These are phyloP conservation scores for Pan paniscus DNA, from an alignment of 2,113 vertebrate species.

Conservation along the genomic window DNA sequence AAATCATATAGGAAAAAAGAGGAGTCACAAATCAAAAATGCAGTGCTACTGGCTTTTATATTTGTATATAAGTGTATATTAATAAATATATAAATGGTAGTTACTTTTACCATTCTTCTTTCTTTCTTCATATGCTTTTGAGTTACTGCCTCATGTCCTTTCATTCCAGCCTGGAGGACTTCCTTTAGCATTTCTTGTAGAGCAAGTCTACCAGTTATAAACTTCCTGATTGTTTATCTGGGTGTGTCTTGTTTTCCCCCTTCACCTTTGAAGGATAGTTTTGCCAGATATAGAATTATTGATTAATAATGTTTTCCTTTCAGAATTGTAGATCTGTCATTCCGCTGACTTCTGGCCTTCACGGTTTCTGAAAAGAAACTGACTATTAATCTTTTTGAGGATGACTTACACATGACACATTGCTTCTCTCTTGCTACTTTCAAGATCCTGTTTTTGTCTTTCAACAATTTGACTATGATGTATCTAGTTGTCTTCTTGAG, in stretches of 20 bases:
- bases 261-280: neutral
- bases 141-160: neutral
- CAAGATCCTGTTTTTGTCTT: neutral
- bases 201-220: neutral
- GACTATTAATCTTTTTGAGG: neutral
- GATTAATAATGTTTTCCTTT: neutral
- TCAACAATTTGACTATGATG: neutral
- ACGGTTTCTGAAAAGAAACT: neutral
- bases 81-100: neutral
- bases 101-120: neutral
- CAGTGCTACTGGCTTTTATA: neutral
- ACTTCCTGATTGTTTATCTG: neutral
- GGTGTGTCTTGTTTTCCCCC: neutral
- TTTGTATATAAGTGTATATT: neutral
- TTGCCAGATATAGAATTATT: neutral
- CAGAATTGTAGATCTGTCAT: neutral
- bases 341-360: too few relatives aligned
- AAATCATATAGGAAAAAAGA: neutral
- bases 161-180: neutral
- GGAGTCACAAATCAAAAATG: neutral
- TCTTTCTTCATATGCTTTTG: neutral
- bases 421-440: neutral
- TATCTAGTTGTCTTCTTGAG: neutral
- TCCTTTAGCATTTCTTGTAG: neutral
- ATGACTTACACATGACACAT: neutral